Evolutionary conservation across 2,113 vertebrate species (phyloP).

Genomic region (Erythrolamprus reginae): DNA sequence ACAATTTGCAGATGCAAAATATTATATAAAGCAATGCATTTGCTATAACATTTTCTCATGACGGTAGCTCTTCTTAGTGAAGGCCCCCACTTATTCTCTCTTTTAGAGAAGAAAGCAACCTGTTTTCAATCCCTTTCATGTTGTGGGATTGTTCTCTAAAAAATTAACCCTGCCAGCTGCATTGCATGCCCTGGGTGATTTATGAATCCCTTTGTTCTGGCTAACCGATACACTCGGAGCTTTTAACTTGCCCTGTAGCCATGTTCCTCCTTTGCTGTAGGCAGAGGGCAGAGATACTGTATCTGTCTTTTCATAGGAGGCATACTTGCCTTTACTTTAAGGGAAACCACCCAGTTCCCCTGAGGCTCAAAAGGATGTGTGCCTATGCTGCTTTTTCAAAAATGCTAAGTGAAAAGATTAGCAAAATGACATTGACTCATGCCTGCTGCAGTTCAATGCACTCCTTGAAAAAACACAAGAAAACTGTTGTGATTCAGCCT

Average conservation of each 20-base stretch:
- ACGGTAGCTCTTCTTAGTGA: not conserved
- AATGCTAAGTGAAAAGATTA: not conserved
- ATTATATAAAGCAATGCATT: not conserved
- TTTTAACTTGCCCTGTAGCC: constrained; percentile 20
- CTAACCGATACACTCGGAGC: not conserved
- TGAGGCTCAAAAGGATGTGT: not conserved
- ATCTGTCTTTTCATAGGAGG: not conserved
- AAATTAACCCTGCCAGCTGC: not conserved
- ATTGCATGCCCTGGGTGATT: constrained; percentile 4
- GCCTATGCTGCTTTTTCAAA: not conserved
- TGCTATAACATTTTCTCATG: not conserved
- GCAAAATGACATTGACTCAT: not conserved
- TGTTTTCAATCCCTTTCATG: not conserved
- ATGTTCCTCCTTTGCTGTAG: not conserved
- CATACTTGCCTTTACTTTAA: not conserved
- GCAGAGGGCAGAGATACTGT: not conserved
- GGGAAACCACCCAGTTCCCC: not conserved
- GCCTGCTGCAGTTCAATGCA: not conserved
- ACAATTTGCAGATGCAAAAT: not conserved
- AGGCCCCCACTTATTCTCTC: not conserved
- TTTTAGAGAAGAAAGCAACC: not conserved
- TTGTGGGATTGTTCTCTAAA: constrained; percentile 6
- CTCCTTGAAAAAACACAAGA: not conserved
- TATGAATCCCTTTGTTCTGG: not conserved
- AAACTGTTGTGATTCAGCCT: too few species aligned